These are phyloP conservation scores for Alauda arvensis DNA, from an alignment of 2,797 vertebrate genomes.

Conservation along the genomic window DNA sequence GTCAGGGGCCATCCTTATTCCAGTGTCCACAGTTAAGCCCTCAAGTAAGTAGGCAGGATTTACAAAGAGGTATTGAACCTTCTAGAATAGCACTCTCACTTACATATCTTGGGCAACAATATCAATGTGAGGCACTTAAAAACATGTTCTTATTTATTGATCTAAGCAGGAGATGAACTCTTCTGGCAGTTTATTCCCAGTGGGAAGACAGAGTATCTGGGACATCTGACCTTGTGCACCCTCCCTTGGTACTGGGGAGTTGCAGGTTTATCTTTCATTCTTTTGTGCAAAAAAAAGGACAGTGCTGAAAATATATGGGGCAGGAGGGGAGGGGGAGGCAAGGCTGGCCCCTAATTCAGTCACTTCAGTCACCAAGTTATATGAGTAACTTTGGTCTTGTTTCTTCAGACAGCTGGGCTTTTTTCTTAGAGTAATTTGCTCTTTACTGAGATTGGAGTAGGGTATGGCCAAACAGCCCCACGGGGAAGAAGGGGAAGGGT, in stretches of 20 bases:
- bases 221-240: not conserved
- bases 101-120: not conserved
- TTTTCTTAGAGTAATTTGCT: not conserved
- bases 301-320: not conserved
- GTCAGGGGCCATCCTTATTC: not conserved
- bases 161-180: not conserved
- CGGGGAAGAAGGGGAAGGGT: not conserved
- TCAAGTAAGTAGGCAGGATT: not conserved
- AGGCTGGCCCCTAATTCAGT: not conserved
- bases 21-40: not conserved
- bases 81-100: not conserved
- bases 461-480: fast-evolving
- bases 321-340: not conserved
- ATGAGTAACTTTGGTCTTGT: not conserved
- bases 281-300: not conserved
- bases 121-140: not conserved
- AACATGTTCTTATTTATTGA: not conserved
- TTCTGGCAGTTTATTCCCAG: not conserved
- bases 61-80: not conserved
- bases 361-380: not conserved
- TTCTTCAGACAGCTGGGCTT: not conserved
- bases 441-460: not conserved
- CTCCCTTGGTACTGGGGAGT: not conserved
- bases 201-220: not conserved
- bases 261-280: not conserved